Base-by-base conservation (phyloP, 2,888 invertebrate species). In the Cryptus armator region DNA sequence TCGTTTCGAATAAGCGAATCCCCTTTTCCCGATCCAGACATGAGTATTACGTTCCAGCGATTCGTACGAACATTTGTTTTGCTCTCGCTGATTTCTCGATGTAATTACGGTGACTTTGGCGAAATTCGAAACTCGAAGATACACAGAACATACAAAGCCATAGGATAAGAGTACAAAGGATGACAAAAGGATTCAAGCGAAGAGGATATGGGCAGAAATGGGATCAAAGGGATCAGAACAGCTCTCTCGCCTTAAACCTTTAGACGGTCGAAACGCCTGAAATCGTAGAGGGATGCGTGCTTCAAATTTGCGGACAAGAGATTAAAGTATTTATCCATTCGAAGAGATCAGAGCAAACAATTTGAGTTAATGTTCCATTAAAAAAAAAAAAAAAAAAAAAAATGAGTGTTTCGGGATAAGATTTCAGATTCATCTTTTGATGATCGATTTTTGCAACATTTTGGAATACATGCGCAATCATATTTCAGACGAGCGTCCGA, bases 41-140 rank as follows among this genome's bases (percentile, higher is more conserved):
- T n/a, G 48, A n/a, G 32, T 29, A 14, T 9, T 14, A 32, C 43
- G 12, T 16, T 70, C 32, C 19, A 37, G 48, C 59, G 24, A 44
- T 56, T 59, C 59, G n/a, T 70, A 70, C 66, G n/a, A 44, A 70
- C 62, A 48, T 70, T 59, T 70, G 70, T 70, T 48, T 70, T 53
- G 62, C 68, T 59, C 68, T 70, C 48, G 5, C 68, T 5, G 43
- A 77, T 56, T 29, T n/a, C 43, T n/a, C 3, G 29, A 16, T 16
- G 53, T 53, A 37, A 53, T 53, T 16, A 37, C 71, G 37, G 16
- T 9, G 10, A 32, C 70, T 24, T n/a, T 24, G 24, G 24, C 24
- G 53, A 16, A 19, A 71, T 53, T 24, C n/a, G 10, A 16, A 29
- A 12, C 14, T 16, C 19, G 24, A 48, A 19, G 29, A 68, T 48